These are phyloP conservation scores for Drosophila lowei DNA, from an alignment of 1,140 invertebrate genomes.

Conservation along the genomic window DNA sequence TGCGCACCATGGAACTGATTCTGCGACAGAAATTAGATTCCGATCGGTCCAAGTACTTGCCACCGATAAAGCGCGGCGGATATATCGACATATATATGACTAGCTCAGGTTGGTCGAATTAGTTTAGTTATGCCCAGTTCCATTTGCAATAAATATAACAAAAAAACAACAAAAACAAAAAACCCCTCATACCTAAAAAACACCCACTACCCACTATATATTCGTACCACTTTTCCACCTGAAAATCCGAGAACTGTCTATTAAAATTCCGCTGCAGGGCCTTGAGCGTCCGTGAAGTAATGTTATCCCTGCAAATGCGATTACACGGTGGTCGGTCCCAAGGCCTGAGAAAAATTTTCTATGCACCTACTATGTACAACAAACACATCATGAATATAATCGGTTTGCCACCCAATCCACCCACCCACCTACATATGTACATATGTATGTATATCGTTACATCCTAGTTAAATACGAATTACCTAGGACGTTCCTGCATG, in stretches of 20 bases:
- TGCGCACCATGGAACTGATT: conserved; percentile 89
- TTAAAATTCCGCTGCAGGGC: conserved; percentile 46
- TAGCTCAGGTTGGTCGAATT: conserved; percentile 88
- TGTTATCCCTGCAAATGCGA: conserved; percentile 39
- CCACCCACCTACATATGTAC: conserved; percentile 12
- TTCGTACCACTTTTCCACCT: conserved; percentile 36
- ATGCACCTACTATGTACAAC: not conserved
- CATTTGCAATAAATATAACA: not conserved
- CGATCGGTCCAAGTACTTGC: conserved; percentile 90
- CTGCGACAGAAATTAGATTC: conserved; percentile 89
- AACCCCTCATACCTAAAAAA: too few species aligned
- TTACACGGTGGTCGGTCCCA: conserved; percentile 30
- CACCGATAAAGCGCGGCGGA: conserved; percentile 91
- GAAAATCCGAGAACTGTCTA: conserved; percentile 46
- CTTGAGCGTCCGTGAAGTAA: conserved; percentile 45
- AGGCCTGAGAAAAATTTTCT: not conserved
- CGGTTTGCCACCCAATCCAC: conserved; percentile 7
- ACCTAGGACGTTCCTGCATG: conserved; percentile 54
- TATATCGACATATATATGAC: conserved; percentile 93
- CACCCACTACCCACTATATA: conserved; percentile 7
- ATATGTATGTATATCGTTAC: conserved; percentile 32
- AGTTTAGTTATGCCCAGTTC: conserved; percentile 6
- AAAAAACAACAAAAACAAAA: too few species aligned
- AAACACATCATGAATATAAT: conserved; percentile 24
- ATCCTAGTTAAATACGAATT: conserved; percentile 25